A percentile compares a stretch with the other conserved stretches of the same genome.
These are phyloP conservation scores for Ciconia boyciana DNA, from an alignment of 2,113 vertebrate species.

Conservation along the genomic window DNA sequence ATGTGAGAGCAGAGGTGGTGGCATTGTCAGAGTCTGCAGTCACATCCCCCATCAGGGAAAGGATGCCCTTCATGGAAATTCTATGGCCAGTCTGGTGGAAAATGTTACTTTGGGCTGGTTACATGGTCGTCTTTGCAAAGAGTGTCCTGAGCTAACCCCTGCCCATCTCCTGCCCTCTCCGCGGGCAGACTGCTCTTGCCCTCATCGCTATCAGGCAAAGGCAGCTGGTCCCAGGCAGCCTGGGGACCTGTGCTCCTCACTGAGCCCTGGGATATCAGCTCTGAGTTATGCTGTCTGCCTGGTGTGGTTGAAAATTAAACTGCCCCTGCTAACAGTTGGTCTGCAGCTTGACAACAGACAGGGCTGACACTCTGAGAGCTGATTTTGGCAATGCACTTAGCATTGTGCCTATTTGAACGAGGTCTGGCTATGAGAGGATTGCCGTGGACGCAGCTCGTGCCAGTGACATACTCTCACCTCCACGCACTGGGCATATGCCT, in stretches of 20 bases:
- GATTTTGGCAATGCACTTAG: neutral
- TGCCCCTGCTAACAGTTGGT: neutral
- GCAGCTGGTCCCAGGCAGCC: neutral
- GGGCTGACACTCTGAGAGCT: neutral
- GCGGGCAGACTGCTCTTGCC: neutral
- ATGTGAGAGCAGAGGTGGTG: neutral
- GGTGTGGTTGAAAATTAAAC: neutral
- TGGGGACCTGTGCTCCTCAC: neutral
- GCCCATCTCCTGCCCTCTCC: neutral
- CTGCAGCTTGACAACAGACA: neutral
- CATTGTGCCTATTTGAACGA: neutral
- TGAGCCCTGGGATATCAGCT: neutral
- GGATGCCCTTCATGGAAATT: neutral
- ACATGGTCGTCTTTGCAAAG: neutral
- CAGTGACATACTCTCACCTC: neutral
- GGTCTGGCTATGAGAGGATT: neutral
- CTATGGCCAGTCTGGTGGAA: neutral
- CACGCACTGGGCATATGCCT: rapidly evolving
- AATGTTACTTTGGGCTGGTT: neutral
- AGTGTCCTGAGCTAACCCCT: neutral
- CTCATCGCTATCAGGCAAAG: neutral
- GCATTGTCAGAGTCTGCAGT: neutral
- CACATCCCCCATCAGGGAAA: neutral
- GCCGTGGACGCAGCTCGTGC: neutral
- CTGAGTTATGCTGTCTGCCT: neutral